Conservation (phyloP, 2,113 vertebrate genomes). For the Callorhinus ursinus region DNA sequence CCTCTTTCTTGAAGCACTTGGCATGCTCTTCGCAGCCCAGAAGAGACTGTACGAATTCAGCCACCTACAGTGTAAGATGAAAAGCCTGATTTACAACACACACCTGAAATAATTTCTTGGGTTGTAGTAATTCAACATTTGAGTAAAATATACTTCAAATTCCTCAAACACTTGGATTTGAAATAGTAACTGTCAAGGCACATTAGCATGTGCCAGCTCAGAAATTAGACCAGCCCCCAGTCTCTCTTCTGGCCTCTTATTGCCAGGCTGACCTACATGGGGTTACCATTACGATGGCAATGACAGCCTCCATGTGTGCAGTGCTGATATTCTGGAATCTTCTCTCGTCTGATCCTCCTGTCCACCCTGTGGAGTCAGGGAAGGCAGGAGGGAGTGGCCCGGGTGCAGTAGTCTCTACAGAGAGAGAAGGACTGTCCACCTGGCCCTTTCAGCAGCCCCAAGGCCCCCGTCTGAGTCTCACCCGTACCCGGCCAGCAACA, state of each 20-base stretch:
- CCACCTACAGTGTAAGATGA: constrained; percentile 78
- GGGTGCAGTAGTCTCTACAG: background rate
- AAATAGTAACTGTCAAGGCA: background rate
- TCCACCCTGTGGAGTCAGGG: background rate
- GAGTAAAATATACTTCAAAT: background rate
- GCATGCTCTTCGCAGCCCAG: constrained; percentile 89
- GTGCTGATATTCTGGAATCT: background rate
- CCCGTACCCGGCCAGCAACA: no score
- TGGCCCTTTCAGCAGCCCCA: fast-evolving
- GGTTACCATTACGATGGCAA: no score
- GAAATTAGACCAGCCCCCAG: background rate
- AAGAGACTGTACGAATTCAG: constrained; percentile 88
- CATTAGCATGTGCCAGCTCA: background rate
- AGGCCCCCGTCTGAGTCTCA: no score
- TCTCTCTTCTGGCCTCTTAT: background rate
- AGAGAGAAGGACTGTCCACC: fast-evolving
- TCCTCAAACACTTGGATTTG: background rate
- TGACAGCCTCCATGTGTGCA: background rate
- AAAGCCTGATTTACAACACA: constrained; percentile 58
- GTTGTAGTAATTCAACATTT: background rate
- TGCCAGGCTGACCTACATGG: background rate
- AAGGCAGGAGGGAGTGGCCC: no score
- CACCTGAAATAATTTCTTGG: constrained; percentile 45
- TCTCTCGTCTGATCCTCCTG: background rate
- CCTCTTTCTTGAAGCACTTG: constrained; percentile 89